Evolutionary conservation across 2,888 invertebrate genomes (phyloP).

Genomic region (Nesidiocoris tenuis): DNA sequence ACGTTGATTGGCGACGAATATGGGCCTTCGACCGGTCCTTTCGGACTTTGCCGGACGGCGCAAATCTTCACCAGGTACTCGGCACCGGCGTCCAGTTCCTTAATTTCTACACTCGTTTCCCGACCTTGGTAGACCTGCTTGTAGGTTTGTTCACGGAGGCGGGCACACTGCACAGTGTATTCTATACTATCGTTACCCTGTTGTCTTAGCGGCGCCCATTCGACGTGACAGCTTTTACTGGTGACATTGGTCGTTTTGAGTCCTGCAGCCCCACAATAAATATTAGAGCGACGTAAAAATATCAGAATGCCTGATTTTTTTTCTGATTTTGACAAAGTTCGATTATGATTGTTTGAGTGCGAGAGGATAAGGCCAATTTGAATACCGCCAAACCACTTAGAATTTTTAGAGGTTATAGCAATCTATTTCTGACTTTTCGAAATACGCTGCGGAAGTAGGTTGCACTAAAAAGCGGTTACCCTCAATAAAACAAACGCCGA

Average conservation of each 20-base stretch:
- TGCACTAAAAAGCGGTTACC: too few species aligned
- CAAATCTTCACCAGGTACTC: constrained; percentile 78
- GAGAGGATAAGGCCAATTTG: too few species aligned
- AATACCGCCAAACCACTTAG: too few species aligned
- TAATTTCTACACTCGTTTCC: constrained; percentile 63
- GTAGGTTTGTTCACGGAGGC: constrained; percentile 63
- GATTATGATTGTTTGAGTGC: too few species aligned
- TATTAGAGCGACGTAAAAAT: too few species aligned
- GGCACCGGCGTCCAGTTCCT: constrained; percentile 70
- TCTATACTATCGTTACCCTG: constrained; percentile 65
- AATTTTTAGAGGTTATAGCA: too few species aligned
- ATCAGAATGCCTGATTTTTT: too few species aligned
- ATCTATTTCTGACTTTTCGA: too few species aligned
- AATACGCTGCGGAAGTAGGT: too few species aligned
- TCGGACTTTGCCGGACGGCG: constrained; percentile 66
- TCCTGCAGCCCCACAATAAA: too few species aligned
- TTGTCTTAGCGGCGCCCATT: constrained; percentile 65
- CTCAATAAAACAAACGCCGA: too few species aligned
- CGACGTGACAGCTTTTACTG: constrained; percentile 62
- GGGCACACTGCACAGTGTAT: constrained; percentile 72
- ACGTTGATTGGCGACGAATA: constrained; percentile 68
- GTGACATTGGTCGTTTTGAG: constrained; percentile 64
- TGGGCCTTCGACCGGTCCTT: constrained; percentile 66
- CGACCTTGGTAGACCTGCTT: constrained; percentile 69
- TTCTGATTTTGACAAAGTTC: too few species aligned